Base-by-base conservation (phyloP, 2,888 invertebrate genomes). In the Philereme transversata region DNA sequence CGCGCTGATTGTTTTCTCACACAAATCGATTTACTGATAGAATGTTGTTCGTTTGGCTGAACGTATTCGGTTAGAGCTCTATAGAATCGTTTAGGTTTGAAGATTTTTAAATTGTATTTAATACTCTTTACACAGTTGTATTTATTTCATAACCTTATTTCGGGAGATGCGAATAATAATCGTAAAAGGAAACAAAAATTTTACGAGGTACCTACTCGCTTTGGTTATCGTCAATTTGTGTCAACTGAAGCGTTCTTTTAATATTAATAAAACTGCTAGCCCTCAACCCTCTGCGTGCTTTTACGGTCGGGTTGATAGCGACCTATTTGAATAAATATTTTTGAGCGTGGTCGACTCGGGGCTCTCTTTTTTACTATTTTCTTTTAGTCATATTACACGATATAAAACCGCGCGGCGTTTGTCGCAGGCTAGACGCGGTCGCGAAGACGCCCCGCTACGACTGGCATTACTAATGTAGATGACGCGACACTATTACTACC, bases 281-380 rank as follows among this genome's bases (percentile, higher is more conserved):
- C 82, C 82, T 84, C 86, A 88, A 86, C 88, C 90, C 90, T 88
- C 81, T 75, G 82, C 84, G 83, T 83, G 81, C 85, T 87, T 89
- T 90, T 88, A 91, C 88, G 90, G 88, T 87, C 83, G 87, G 87
- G 76, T 89, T 88, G 86, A 88, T 88, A 85, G 88, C 84, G 83
- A 88, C 88, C 87, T 90, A 90, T 92, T 91, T 91, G 86, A 92
- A 91, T 91, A 90, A 90, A 91, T 90, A 89, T 89, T 87, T 89
- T 82, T 71, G 83, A 86, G 82, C 78, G 82, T 77, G 81, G 77
- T 77, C 77, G 78, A 77, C 74, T 76, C 71, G 70, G 77, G 75
- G 75, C 67, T 75, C 55, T 55, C 79, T 78, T 75, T 62, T 86
- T 84, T 76, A 83, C 86, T 86, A 84, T 86, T 83, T 84, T 81